Evolutionary conservation across 53 echinoderm and acorn worm species (phyloP), one percentile per base, ranked within the genome.

Genomic region (Actinopyga echinites): DNA sequence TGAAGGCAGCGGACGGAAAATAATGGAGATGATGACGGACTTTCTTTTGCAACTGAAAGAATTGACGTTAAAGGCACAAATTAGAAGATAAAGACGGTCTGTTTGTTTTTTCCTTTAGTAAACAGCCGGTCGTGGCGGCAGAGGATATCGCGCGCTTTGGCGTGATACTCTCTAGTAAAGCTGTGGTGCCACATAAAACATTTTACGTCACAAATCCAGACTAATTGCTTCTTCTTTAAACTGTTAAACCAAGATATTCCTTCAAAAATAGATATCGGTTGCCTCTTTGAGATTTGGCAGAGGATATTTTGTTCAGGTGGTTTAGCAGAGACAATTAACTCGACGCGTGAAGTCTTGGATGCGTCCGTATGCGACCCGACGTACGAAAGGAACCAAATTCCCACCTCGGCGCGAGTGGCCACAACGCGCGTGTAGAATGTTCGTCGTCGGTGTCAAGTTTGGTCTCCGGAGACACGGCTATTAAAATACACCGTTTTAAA

Each of bases 391-490:
- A 71, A 40, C 5, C 26, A 25, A 44, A 22, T 71, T 71, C 71
- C 25, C 71, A 71, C 71, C 71, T 71, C 43, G 40, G 49, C 49
- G 49, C 49, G 49, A 49, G 49, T 49, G 31, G 63, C 63, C 63
- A 30, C 29, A 28, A 63, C 31, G 31, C 31, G 31, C 31, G 31
- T 31, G 63, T 8, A 63, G 63, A 63, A 63, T 30, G 31, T 28
- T 31, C 31, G 10, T 23, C 8, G 28, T 17, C 13, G 28, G 63
- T 28, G 28, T 63, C 31, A 30, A 30, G 63, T 63, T 37, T 71
- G 40, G 44, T 71, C 71, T 71, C 71, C 28, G 32, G 71, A 71
- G 71, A 71, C 71, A n/a, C 22, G 71, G 71, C 71, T 71, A 71
- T 71, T 71, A 71, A 71, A 71, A 71, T 43, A 71, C 44, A 71